Evolutionary conservation across 2,888 invertebrate species (phyloP).

Genomic region (Lycia hirtaria): DNA sequence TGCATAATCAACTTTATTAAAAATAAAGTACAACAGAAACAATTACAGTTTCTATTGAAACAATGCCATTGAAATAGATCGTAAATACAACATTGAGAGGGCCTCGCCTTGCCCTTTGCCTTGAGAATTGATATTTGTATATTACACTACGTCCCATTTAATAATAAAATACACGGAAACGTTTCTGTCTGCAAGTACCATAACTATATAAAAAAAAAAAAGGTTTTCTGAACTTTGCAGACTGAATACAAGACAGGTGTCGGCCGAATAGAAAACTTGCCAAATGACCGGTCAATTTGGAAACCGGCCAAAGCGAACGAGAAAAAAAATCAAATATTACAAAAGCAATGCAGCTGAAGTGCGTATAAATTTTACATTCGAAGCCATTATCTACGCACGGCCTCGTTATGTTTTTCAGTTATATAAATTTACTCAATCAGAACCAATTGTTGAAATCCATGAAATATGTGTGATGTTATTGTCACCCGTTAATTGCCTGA

Average conservation of each 20-base stretch:
- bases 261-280: constrained; percentile 64
- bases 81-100: constrained; percentile 26
- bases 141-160: constrained; percentile 27
- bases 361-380: constrained; percentile 40
- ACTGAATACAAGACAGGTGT: constrained; percentile 72
- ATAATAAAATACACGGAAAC: constrained; percentile 34
- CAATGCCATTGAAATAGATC: constrained; percentile 27
- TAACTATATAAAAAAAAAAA: constrained; percentile 4
- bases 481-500: constrained; percentile 57
- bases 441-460: constrained; percentile 28
- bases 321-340: constrained; percentile 49
- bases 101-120: constrained; percentile 59
- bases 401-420: constrained; percentile 33
- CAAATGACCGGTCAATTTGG: constrained; percentile 77
- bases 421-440: constrained; percentile 32
- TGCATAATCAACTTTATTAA: constrained; percentile 23
- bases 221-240: constrained; percentile 55
- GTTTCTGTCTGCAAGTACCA: constrained; percentile 24
- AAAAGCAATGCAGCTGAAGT: constrained; percentile 46
- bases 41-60: no score
- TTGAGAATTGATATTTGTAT: constrained; percentile 44
- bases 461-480: constrained; percentile 25
- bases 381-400: constrained; percentile 32
- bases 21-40: constrained; percentile 9
- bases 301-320: constrained; percentile 59